A percentile compares a stretch with the other conserved stretches of the same genome.
These are phyloP conservation scores for Eupithecia tripunctaria DNA, from an alignment of 2,888 invertebrate species.

Conservation along the genomic window DNA sequence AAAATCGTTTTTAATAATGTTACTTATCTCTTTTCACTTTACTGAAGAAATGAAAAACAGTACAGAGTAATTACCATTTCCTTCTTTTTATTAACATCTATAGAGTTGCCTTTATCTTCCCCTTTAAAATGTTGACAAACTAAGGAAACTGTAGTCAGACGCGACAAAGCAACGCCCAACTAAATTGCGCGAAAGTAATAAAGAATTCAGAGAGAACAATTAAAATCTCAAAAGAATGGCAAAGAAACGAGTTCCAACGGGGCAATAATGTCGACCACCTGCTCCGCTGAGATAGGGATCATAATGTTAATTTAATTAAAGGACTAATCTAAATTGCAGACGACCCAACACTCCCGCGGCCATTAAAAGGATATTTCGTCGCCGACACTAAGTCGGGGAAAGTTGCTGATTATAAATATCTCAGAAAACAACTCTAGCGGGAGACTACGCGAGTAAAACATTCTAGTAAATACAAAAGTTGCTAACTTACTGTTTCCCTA, in stretches of 20 bases:
- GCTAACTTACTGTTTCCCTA: slow-evolving; percentile 35
- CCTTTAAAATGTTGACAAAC: slow-evolving; percentile 20
- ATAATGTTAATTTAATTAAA: slow-evolving; percentile 85
- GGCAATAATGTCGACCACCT: slow-evolving; percentile 80
- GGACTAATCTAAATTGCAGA: slow-evolving; percentile 85
- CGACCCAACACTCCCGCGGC: slow-evolving; percentile 80
- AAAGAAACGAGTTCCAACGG: slow-evolving; percentile 69
- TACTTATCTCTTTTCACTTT: neutral
- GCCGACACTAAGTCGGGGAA: slow-evolving; percentile 76
- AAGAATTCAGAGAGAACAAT: slow-evolving; percentile 52
- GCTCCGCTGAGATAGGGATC: slow-evolving; percentile 80
- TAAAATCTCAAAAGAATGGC: slow-evolving; percentile 59
- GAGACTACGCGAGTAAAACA: slow-evolving; percentile 64
- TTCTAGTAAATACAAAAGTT: slow-evolving; percentile 61
- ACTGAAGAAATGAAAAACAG: neutral
- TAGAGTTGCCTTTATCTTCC: neutral
- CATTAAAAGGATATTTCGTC: slow-evolving; percentile 83
- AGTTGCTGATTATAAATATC: slow-evolving; percentile 80
- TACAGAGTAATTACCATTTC: neutral
- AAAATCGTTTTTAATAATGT: neutral
- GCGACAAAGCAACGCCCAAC: slow-evolving; percentile 32
- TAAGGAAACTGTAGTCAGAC: slow-evolving; percentile 27
- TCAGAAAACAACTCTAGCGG: slow-evolving; percentile 66
- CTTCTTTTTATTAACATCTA: neutral
- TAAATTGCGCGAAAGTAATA: slow-evolving; percentile 50